Evolutionary conservation across 2,113 vertebrate genomes (phyloP).

Genomic region (Perccottus glenii): DNA sequence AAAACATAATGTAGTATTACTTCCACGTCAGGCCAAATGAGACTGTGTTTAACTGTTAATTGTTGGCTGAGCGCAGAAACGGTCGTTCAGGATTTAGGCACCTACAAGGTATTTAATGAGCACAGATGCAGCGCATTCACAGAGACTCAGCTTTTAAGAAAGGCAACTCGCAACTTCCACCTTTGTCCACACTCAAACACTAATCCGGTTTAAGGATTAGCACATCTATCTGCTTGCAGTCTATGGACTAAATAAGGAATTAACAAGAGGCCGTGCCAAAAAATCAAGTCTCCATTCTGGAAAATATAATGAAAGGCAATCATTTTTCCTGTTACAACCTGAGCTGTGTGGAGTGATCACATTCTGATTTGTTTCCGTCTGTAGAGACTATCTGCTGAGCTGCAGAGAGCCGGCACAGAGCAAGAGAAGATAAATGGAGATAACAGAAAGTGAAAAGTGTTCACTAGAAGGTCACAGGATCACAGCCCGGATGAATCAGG

Average conservation of each 20-base stretch:
- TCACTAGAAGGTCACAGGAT: conserved; percentile 1
- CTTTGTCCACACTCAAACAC: conserved; percentile 10
- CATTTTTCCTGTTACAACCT: conserved; percentile 13
- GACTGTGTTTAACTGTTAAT: conserved; percentile 1
- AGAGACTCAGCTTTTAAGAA: conserved; percentile 22
- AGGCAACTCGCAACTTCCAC: conserved; percentile 10
- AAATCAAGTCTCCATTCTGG: too few relatives aligned
- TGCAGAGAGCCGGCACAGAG: conserved; percentile 11
- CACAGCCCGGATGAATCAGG: conserved; percentile 11
- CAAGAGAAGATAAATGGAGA: conserved; percentile 10
- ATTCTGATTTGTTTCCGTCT: conserved; percentile 22
- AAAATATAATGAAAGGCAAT: too few relatives aligned
- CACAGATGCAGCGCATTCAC: conserved; percentile 12
- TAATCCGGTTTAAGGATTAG: conserved; percentile 49
- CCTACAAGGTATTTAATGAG: conserved; percentile 10
- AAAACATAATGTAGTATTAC: conserved; percentile 18
- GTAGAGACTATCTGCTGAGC: conserved; percentile 8
- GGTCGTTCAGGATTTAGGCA: conserved; percentile 14
- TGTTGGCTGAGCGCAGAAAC: conserved; percentile 12
- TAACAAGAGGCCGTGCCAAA: not conserved
- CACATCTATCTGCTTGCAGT: conserved; percentile 11
- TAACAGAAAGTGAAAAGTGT: conserved; percentile 8
- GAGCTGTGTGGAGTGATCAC: conserved; percentile 10
- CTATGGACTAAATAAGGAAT: conserved; percentile 12
- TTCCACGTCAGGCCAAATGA: conserved; percentile 25